Evolutionary conservation across 1,140 invertebrate species (phyloP).

Genomic region (Limonius californicus): DNA sequence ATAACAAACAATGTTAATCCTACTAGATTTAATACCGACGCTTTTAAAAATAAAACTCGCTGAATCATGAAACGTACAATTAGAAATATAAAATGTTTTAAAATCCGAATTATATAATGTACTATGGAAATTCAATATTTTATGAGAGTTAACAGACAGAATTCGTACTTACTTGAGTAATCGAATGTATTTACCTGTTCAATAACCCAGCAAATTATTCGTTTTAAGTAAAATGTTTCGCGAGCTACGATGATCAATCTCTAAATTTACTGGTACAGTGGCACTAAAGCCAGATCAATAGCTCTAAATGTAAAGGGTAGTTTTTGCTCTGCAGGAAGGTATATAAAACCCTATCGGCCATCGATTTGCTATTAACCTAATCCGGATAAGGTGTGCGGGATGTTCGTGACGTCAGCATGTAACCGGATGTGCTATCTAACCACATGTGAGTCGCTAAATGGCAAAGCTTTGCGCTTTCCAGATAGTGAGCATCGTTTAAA

Average conservation of each 20-base stretch:
- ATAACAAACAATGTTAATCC: too few species aligned
- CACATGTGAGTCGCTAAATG: slow-evolving; percentile 5
- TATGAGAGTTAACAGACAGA: too few species aligned
- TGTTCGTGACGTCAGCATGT: slow-evolving; percentile 26
- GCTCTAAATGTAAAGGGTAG: slow-evolving; percentile 11
- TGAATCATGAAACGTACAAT: too few species aligned
- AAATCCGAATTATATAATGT: too few species aligned
- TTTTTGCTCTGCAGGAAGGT: slow-evolving; percentile 4
- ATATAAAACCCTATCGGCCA: slow-evolving; percentile 26
- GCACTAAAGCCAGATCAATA: slow-evolving; percentile 7
- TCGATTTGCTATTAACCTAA: slow-evolving; percentile 30
- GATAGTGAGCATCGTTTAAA: slow-evolving; percentile 9
- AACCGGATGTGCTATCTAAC: slow-evolving; percentile 26
- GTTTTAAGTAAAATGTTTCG: too few species aligned
- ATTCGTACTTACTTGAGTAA: too few species aligned
- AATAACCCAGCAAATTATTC: too few species aligned
- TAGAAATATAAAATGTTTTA: too few species aligned
- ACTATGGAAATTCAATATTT: too few species aligned
- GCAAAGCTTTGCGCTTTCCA: not conserved
- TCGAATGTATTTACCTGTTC: too few species aligned
- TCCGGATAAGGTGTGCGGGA: slow-evolving; percentile 24
- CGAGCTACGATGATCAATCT: not conserved
- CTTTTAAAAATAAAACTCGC: too few species aligned
- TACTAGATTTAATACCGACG: too few species aligned
- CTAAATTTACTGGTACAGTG: not conserved